These are phyloP conservation scores for Melanotaenia duboulayi DNA, from an alignment of 2,113 vertebrate genomes.

Conservation along the genomic window DNA sequence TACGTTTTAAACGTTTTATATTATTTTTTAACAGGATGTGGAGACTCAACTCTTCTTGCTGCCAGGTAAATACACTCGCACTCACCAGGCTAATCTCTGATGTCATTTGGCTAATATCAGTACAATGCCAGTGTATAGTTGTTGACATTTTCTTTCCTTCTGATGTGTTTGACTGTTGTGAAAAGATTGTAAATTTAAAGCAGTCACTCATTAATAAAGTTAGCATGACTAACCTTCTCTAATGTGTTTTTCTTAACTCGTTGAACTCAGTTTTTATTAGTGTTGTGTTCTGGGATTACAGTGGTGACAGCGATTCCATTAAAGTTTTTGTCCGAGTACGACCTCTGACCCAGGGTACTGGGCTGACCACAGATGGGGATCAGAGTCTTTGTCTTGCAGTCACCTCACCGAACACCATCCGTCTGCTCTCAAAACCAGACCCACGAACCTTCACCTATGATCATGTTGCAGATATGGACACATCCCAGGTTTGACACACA, in stretches of 20 bases:
- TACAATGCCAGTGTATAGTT: neutral
- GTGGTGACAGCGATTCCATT: constrained; percentile 90
- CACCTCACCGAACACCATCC: constrained; percentile 87
- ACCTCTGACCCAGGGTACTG: constrained; percentile 83
- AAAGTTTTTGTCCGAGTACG: constrained; percentile 94
- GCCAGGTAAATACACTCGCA: too few species aligned
- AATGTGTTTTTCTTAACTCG: too few species aligned
- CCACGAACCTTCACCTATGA: constrained; percentile 94
- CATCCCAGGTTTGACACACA: constrained; percentile 86
- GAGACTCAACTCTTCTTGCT: constrained; percentile 51
- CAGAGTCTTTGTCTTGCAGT: constrained; percentile 88
- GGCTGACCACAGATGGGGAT: constrained; percentile 82
- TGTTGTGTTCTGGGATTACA: constrained; percentile 47
- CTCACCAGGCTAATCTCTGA: too few species aligned
- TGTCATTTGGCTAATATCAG: neutral
- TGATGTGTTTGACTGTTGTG: too few species aligned
- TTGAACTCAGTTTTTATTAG: neutral
- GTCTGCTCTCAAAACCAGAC: constrained; percentile 92
- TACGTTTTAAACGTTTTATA: neutral
- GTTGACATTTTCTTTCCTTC: neutral
- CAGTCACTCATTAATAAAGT: neutral
- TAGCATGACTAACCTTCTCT: neutral
- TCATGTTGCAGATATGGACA: constrained; percentile 90
- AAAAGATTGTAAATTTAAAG: neutral
- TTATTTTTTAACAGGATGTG: constrained; percentile 55